Conservation (phyloP, 2,797 vertebrate genomes). For the Delichon dasypus region DNA sequence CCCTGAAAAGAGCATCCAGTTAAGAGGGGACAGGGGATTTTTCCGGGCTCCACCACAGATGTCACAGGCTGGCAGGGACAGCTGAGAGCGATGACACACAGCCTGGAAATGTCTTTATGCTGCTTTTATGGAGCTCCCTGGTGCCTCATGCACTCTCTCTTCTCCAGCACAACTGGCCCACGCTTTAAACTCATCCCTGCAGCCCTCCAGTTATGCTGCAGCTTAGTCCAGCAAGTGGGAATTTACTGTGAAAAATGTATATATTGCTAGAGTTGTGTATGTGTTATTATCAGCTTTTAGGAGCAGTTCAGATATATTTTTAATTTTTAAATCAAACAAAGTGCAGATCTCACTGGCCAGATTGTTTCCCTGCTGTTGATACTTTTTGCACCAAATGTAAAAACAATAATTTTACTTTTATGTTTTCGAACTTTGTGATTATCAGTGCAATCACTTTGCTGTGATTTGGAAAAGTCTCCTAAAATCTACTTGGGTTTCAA, state of each 20-base stretch:
- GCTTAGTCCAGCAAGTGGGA: not conserved
- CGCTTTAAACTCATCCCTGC: not conserved
- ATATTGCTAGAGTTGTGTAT: not conserved
- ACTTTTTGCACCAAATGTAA: not conserved
- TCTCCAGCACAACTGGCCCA: slow-evolving; percentile 11
- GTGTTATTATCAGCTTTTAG: not conserved
- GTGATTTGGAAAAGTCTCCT: not conserved
- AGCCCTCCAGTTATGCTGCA: not conserved
- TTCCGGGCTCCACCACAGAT: slow-evolving; percentile 57
- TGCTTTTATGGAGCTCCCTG: slow-evolving; percentile 42
- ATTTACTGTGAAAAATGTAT: not conserved
- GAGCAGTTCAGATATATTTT: not conserved
- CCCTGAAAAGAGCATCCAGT: slow-evolving; percentile 50
- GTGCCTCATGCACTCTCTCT: slow-evolving; percentile 39
- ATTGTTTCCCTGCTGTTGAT: not conserved
- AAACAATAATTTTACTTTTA: not conserved
- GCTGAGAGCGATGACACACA: slow-evolving; percentile 68
- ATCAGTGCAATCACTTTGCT: not conserved
- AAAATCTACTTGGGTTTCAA: not conserved
- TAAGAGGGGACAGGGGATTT: slow-evolving; percentile 62
- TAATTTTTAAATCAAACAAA: not conserved
- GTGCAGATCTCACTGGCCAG: not conserved
- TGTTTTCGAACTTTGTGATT: not conserved
- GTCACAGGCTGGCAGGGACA: slow-evolving; percentile 68
- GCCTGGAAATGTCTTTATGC: not conserved